phyloP scores from a whole-genome alignment of 2,113 vertebrate genomes.

The Mastomys natalensis region DNA sequence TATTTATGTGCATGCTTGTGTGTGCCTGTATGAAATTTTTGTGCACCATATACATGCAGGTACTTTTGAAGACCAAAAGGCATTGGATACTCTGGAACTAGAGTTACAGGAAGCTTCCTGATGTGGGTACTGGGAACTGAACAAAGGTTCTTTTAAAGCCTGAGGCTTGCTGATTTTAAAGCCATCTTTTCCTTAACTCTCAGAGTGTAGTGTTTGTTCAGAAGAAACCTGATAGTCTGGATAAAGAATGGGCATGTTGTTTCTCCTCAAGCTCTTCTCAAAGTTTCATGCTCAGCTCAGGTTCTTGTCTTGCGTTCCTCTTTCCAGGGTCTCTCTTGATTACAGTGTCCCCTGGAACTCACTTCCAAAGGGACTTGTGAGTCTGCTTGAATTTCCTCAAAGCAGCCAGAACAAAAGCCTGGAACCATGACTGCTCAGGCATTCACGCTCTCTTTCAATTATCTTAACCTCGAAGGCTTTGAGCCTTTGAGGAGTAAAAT shows the following conservation, averaged over 20 bases:
- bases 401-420: neutral
- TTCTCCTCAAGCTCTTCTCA: neutral
- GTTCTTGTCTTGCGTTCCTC: neutral
- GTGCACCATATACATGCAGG: neutral
- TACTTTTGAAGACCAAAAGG: neutral
- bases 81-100: neutral
- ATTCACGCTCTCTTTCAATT: accelerated
- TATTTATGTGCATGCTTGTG: neutral
- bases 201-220: neutral
- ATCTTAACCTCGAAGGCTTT: neutral
- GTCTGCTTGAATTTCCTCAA: too few relatives aligned
- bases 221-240: neutral
- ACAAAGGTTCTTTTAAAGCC: neutral
- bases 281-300: too few relatives aligned
- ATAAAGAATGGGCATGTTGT: too few relatives aligned
- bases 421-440: neutral
- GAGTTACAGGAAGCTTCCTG: neutral
- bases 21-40: neutral
- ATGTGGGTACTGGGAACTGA: neutral
- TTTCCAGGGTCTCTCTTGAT: neutral
- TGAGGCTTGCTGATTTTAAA: neutral
- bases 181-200: neutral
- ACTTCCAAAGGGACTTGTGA: neutral
- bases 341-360: neutral
- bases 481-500: neutral